phyloP scores from a whole-genome alignment of 2,113 vertebrate species.

The Mystacornis crossleyi region DNA sequence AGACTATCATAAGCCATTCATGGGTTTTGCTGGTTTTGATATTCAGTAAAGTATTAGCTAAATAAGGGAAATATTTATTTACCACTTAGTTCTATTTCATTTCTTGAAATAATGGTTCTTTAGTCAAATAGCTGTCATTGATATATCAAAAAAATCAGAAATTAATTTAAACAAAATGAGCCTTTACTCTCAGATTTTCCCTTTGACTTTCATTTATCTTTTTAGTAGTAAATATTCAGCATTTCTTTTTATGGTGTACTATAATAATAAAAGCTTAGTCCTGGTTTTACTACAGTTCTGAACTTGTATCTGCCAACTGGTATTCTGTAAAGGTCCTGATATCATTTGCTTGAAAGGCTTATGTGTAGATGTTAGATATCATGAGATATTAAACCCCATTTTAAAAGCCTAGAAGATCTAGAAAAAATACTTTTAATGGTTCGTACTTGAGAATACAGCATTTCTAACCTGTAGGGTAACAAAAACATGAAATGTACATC shows the following conservation, averaged over 20 bases:
- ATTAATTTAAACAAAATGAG: background rate
- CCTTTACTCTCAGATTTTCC: background rate
- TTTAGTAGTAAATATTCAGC: background rate
- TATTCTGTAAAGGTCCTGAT: background rate
- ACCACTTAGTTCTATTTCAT: background rate
- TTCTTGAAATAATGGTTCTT: background rate
- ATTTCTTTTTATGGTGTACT: background rate
- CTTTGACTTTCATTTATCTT: background rate
- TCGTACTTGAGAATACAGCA: background rate
- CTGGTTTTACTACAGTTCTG: background rate
- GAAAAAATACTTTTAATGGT: background rate
- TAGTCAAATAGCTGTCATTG: background rate
- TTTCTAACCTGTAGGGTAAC: background rate
- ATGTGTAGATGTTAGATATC: background rate
- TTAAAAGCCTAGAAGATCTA: background rate
- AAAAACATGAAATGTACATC: background rate
- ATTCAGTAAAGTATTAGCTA: background rate
- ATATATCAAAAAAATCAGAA: background rate
- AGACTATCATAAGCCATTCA: background rate
- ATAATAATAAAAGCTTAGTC: background rate
- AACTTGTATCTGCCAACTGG: background rate
- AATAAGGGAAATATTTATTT: background rate
- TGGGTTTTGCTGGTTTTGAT: background rate
- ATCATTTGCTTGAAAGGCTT: background rate
- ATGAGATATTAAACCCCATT: background rate